phyloP scores from a whole-genome alignment of 2,797 vertebrate species.

The Antrozous pallidus region DNA sequence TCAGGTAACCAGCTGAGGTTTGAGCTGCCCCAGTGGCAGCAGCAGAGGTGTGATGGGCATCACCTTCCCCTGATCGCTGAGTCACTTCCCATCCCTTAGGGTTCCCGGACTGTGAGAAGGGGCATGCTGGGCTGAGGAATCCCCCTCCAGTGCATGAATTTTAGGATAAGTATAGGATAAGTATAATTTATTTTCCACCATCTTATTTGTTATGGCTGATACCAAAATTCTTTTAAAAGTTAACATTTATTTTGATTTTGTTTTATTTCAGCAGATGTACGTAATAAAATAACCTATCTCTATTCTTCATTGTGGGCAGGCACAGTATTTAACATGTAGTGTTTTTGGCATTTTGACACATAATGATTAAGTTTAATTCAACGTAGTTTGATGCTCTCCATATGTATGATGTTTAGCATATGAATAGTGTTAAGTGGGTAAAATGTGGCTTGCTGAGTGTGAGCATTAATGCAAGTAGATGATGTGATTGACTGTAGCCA shows the following conservation, averaged over 20 bases:
- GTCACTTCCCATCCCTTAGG: too few relatives aligned
- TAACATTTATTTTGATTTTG: conserved; percentile 71
- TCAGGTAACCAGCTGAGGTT: too few relatives aligned
- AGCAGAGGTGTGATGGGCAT: too few relatives aligned
- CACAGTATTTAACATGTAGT: conserved; percentile 51
- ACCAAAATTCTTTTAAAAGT: conserved; percentile 62
- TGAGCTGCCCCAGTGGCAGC: too few relatives aligned
- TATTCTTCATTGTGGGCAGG: conserved; percentile 49
- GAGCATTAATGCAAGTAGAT: neutral
- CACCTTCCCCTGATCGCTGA: too few relatives aligned
- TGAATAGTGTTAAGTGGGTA: neutral
- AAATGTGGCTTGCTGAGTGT: neutral
- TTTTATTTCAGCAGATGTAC: conserved; percentile 72
- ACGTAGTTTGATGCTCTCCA: neutral
- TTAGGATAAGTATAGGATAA: conserved; percentile 46
- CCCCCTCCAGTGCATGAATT: too few relatives aligned
- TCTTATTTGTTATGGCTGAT: conserved; percentile 74
- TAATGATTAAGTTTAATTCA: conserved; percentile 49
- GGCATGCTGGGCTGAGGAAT: too few relatives aligned
- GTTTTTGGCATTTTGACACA: conserved; percentile 48
- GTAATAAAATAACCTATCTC: conserved; percentile 58
- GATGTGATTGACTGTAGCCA: neutral
- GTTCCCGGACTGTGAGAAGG: too few relatives aligned
- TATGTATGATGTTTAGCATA: conserved; percentile 32
- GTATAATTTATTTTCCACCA: conserved; percentile 67